A percentile compares a stretch with the other conserved stretches of the same genome.
These are phyloP conservation scores for Dipodomys ordii DNA, from an alignment of 2,113 vertebrate species.

Conservation along the genomic window DNA sequence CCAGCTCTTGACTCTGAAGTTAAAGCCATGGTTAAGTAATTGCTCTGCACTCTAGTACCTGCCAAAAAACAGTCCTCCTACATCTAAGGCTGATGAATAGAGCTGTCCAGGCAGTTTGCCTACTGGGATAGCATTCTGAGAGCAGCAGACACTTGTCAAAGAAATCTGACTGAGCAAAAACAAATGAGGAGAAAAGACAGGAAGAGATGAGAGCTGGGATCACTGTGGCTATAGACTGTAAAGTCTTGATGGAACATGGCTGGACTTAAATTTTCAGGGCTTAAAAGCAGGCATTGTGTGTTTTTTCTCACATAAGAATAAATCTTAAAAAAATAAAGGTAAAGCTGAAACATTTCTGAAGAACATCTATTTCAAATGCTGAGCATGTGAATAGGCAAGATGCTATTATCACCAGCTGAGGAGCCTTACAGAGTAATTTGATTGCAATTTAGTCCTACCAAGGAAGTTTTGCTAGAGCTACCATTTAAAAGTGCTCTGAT, in stretches of 20 bases:
- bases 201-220: background rate
- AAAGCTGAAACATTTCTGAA: conserved; percentile 21
- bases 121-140: background rate
- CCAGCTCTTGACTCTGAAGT: conserved; percentile 61
- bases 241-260: background rate
- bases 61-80: conserved; percentile 51
- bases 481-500: background rate
- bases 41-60: conserved; percentile 36
- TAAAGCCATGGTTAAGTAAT: conserved; percentile 47
- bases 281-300: background rate
- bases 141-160: conserved; percentile 47
- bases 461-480: background rate
- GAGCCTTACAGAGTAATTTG: background rate
- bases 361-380: conserved; percentile 55
- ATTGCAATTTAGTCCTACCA: background rate
- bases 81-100: conserved; percentile 35
- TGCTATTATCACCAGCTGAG: background rate
- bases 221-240: background rate
- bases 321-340: background rate
- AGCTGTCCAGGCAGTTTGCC: conserved; percentile 50
- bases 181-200: background rate
- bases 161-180: conserved; percentile 39
- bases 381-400: conserved; percentile 28
- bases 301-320: background rate
- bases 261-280: conserved; percentile 3